Evolutionary conservation across 37 sponge, comb jelly and placozoan species (phyloP).

Genomic region (Petrosia ficiformis): DNA sequence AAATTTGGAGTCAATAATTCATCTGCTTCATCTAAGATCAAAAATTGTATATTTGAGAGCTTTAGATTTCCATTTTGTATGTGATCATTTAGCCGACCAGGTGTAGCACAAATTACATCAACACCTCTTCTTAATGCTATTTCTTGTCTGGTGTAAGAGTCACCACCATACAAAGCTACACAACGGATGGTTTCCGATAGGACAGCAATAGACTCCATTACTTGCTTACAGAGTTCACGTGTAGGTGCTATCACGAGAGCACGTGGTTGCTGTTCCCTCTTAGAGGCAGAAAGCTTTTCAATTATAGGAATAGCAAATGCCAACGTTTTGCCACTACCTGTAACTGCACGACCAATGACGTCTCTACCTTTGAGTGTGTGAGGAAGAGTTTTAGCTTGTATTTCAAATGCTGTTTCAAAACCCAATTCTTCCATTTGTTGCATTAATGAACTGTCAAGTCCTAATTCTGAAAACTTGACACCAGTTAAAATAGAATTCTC

Average conservation of each 20-base stretch:
- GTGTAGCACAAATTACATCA: slow-evolving; percentile 57
- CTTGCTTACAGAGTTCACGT: slow-evolving; percentile 58
- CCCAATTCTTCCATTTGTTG: slow-evolving; percentile 13
- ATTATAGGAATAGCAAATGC: slow-evolving; percentile 62
- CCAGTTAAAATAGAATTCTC: too few species aligned
- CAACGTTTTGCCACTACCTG: slow-evolving; percentile 63
- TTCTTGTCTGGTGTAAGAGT: slow-evolving; percentile 22
- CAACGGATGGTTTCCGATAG: slow-evolving; percentile 11
- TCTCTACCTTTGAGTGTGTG: slow-evolving; percentile 44
- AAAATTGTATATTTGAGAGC: slow-evolving; percentile 25
- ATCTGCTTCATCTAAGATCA: slow-evolving; percentile 59
- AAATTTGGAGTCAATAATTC: slow-evolving; percentile 59
- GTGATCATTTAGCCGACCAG: slow-evolving; percentile 57
- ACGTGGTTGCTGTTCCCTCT: slow-evolving; percentile 9
- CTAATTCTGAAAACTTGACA: slow-evolving; percentile 14
- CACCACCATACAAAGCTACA: slow-evolving; percentile 56
- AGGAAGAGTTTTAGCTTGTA: slow-evolving; percentile 51
- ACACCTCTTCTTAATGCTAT: slow-evolving; percentile 13
- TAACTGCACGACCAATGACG: slow-evolving; percentile 52
- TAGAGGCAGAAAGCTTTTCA: slow-evolving; percentile 16
- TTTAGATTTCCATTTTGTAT: slow-evolving; percentile 18
- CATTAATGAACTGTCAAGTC: slow-evolving; percentile 2
- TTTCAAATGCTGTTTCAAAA: slow-evolving; percentile 29
- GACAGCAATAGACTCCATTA: slow-evolving; percentile 16
- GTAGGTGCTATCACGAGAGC: slow-evolving; percentile 60